phyloP scores from a whole-genome alignment of 2,888 invertebrate genomes.

The Pterostichus madidus region DNA sequence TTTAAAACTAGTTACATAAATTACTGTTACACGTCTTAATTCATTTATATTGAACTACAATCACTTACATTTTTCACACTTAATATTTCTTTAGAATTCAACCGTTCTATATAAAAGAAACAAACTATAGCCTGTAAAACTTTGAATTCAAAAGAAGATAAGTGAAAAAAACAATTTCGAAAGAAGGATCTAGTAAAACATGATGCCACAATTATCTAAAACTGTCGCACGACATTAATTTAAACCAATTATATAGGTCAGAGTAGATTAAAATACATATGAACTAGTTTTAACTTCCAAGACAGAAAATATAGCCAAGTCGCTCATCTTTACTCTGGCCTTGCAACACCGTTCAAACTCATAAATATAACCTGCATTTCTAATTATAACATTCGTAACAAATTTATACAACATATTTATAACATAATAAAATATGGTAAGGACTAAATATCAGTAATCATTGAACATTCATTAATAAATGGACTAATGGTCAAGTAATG shows the following conservation, averaged over 20 bases:
- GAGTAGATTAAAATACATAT: constrained; percentile 24
- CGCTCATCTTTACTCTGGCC: constrained; percentile 4
- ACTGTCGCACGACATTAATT: constrained; percentile 34
- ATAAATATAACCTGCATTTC: constrained; percentile 42
- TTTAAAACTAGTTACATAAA: too few species aligned
- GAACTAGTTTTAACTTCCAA: constrained; percentile 22
- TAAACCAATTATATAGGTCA: constrained; percentile 35
- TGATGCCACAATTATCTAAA: constrained; percentile 25
- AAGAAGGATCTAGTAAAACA: constrained; percentile 5
- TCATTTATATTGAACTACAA: too few species aligned
- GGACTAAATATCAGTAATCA: too few species aligned
- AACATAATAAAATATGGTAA: background rate
- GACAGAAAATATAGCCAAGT: constrained; percentile 4
- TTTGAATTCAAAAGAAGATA: too few species aligned
- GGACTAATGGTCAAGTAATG: constrained; percentile 26
- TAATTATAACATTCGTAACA: constrained; percentile 7
- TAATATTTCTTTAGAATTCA: too few species aligned
- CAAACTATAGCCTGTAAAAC: too few species aligned
- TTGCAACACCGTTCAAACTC: background rate
- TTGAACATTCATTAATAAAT: background rate
- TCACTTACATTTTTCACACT: too few species aligned
- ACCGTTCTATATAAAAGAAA: too few species aligned
- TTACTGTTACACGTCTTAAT: too few species aligned
- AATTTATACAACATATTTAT: too few species aligned
- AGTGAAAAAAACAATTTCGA: too few species aligned